Evolutionary conservation across 2,113 vertebrate genomes (phyloP).

Genomic region (Saimiri boliviensis): DNA sequence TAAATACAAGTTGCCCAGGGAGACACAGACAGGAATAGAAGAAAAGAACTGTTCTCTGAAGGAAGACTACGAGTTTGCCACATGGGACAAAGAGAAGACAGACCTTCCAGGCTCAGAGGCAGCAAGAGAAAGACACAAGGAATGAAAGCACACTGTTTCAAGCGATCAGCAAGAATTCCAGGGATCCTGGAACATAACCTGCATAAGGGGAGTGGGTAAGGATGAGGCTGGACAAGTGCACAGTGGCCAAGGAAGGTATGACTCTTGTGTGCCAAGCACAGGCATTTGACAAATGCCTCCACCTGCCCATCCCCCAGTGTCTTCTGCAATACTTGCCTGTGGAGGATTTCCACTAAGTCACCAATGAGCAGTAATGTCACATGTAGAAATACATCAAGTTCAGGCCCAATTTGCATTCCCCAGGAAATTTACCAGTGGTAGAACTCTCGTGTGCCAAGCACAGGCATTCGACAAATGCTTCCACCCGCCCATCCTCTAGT

Average conservation of each 20-base stretch:
- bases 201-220: neutral
- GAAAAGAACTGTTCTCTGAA: neutral
- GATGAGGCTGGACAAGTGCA: neutral
- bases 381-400: neutral
- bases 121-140: neutral
- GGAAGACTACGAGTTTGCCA: neutral
- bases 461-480: neutral
- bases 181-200: neutral
- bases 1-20: neutral
- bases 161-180: neutral
- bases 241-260: neutral
- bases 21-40: neutral
- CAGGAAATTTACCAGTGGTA: no score
- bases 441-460: neutral
- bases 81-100: neutral
- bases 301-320: neutral
- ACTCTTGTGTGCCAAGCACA: neutral
- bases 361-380: neutral
- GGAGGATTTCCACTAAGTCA: neutral
- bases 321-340: fast-evolving
- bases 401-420: neutral
- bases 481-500: neutral
- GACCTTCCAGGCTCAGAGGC: neutral
- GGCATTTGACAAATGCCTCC: neutral
- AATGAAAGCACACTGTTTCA: neutral